These are phyloP conservation scores for Oxygymnocypris stewartii DNA, from an alignment of 2,113 vertebrate genomes.

Conservation along the genomic window DNA sequence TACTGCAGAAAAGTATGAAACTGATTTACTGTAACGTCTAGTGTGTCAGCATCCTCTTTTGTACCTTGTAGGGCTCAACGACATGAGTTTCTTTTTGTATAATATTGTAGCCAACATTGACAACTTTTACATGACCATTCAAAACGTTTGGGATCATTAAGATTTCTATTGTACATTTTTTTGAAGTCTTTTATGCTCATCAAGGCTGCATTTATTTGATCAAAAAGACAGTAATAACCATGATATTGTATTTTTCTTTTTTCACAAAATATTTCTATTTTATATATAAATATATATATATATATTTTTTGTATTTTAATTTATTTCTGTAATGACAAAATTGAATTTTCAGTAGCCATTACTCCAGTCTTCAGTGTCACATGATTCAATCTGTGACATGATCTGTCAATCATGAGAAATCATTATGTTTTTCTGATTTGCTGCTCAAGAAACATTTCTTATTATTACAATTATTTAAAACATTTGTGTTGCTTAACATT, in stretches of 20 bases:
- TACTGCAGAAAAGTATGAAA: not conserved
- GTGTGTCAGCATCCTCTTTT: not conserved
- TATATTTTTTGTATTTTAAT: too few species aligned
- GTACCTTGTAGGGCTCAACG: not conserved
- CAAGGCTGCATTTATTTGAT: too few species aligned
- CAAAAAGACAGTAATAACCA: too few species aligned
- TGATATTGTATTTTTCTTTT: not conserved
- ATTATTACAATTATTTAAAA: not conserved
- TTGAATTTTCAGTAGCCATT: not conserved
- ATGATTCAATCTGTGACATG: too few species aligned
- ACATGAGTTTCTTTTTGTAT: not conserved
- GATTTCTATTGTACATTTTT: not conserved
- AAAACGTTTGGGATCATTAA: not conserved
- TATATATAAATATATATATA: too few species aligned
- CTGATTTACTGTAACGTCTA: not conserved
- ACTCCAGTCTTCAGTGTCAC: too few species aligned
- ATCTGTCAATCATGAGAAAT: not conserved
- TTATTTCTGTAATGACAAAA: too few species aligned
- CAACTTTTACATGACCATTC: not conserved
- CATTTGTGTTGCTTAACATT: too few species aligned
- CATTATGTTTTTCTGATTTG: not conserved
- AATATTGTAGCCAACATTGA: not conserved
- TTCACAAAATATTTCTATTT: too few species aligned
- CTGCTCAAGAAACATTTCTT: not conserved
- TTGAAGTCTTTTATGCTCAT: not conserved